Percentiles rank a stretch among this genome's conserved stretches.
These are phyloP conservation scores for Rhabdophis nuchalis DNA, from an alignment of 2,797 vertebrate genomes.

Conservation along the genomic window DNA sequence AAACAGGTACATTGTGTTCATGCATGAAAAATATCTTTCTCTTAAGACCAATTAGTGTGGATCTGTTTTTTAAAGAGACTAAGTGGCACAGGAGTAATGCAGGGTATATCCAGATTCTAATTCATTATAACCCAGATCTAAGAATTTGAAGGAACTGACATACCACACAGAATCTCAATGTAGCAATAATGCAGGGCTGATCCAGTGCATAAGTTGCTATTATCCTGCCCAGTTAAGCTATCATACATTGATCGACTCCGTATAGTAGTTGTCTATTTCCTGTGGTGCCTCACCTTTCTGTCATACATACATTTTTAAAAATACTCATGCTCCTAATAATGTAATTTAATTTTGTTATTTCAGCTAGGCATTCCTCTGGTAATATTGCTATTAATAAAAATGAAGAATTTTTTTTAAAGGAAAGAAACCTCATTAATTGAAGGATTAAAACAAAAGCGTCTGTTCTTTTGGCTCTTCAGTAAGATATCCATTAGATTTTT, in stretches of 20 bases:
- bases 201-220: background rate
- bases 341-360: conserved; percentile 30
- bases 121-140: background rate
- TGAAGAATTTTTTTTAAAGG: background rate
- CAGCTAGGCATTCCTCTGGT: conserved; percentile 21
- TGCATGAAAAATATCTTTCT: background rate
- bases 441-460: conserved; percentile 16
- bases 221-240: background rate
- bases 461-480: background rate
- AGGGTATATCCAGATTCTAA: background rate
- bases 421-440: background rate
- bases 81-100: background rate
- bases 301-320: too few species aligned
- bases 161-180: background rate
- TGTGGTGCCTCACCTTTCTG: background rate
- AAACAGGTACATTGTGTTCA: background rate
- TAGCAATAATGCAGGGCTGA: background rate
- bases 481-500: background rate
- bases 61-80: background rate
- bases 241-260: background rate
- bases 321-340: conserved; percentile 14
- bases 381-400: conserved; percentile 23
- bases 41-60: background rate
- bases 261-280: background rate
- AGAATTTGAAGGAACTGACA: background rate